Percentiles rank a stretch among this genome's conserved stretches.
Evolutionary conservation across 2,888 invertebrate species (phyloP).

Genomic region (Eurois occulta): DNA sequence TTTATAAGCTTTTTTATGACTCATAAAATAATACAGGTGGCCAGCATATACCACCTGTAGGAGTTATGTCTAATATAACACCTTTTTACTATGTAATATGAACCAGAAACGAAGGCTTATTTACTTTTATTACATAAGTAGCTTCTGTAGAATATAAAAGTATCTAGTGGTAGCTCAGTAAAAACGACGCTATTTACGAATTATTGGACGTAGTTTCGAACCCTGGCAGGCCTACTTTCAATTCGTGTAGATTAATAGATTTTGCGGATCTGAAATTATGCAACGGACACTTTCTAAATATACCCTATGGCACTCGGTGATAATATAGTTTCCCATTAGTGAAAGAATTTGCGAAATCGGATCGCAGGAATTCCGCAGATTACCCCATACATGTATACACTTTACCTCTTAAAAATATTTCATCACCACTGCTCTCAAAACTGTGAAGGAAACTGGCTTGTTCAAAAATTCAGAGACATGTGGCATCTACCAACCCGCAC

Average conservation of each 20-base stretch:
- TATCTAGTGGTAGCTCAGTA: background rate
- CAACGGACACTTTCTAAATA: background rate
- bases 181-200: background rate
- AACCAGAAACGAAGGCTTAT: conserved; percentile 6
- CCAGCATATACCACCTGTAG: conserved; percentile 54
- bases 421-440: too few species aligned
- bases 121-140: background rate
- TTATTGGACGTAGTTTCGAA: background rate
- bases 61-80: conserved; percentile 53
- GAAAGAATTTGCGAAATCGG: background rate
- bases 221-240: background rate
- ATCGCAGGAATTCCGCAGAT: background rate
- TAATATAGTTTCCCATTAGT: background rate
- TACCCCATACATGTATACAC: too few species aligned
- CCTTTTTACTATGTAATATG: conserved; percentile 56
- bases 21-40: conserved; percentile 64
- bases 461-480: too few species aligned
- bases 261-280: background rate
- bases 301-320: background rate
- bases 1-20: conserved; percentile 59
- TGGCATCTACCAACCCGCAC: too few species aligned
- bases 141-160: conserved; percentile 1
- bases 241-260: background rate
- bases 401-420: too few species aligned
- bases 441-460: too few species aligned